Percentiles rank a stretch among this genome's conserved stretches.
Conservation (phyloP, 2,797 vertebrate species). For the Arvicola amphibius region DNA sequence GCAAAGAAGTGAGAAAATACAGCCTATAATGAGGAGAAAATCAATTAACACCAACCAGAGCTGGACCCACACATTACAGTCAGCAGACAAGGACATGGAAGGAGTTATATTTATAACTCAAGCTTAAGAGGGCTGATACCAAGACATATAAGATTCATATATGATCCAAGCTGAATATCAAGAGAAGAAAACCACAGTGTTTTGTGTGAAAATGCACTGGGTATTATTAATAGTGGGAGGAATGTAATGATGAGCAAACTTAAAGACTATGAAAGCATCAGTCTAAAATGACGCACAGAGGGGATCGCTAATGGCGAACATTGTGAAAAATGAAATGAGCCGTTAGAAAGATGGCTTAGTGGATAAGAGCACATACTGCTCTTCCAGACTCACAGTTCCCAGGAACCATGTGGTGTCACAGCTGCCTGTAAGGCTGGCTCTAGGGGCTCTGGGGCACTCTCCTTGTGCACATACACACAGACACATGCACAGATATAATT, state of each 20-base stretch:
- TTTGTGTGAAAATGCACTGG: background rate
- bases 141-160: background rate
- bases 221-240: background rate
- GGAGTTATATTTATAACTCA: slow-evolving; percentile 7
- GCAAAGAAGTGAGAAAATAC: slow-evolving; percentile 45
- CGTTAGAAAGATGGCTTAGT: background rate
- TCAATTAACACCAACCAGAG: slow-evolving; percentile 52
- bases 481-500: background rate
- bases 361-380: background rate
- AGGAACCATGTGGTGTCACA: background rate
- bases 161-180: background rate
- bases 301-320: background rate
- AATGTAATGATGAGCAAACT: background rate
- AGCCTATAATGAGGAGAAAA: slow-evolving; percentile 53
- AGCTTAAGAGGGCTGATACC: slow-evolving; percentile 18
- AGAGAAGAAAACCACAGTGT: background rate
- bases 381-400: background rate
- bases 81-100: slow-evolving; percentile 28
- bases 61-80: slow-evolving; percentile 12
- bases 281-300: background rate
- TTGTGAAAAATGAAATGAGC: background rate
- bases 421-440: too few relatives aligned
- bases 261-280: background rate
- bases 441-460: background rate
- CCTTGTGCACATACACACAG: background rate